These are phyloP conservation scores for Chloroceryle amazona DNA, from an alignment of 2,797 vertebrate species.

Conservation along the genomic window DNA sequence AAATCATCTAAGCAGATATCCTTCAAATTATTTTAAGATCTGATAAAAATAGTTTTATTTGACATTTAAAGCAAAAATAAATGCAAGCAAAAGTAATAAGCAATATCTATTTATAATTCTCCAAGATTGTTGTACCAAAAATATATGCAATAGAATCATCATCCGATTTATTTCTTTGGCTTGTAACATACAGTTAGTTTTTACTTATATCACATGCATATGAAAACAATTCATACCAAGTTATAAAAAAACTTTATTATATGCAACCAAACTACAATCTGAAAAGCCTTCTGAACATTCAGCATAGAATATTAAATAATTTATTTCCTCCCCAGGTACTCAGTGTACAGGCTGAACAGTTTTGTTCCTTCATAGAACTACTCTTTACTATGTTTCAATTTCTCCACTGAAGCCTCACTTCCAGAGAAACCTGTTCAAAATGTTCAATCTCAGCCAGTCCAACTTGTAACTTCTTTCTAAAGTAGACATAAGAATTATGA, in stretches of 20 bases:
- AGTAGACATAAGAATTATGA: neutral
- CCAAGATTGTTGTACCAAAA: neutral
- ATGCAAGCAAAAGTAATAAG: constrained; percentile 22
- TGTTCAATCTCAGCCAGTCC: neutral
- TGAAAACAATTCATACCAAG: neutral
- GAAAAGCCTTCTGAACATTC: neutral
- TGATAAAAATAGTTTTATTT: neutral
- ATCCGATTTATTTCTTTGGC: constrained; percentile 1
- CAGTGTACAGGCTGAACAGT: neutral
- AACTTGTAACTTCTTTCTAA: neutral
- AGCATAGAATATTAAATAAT: neutral
- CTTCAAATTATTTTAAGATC: neutral
- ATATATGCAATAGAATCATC: neutral
- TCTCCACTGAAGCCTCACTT: neutral
- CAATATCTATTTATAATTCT: constrained; percentile 1
- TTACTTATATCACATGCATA: constrained; percentile 8
- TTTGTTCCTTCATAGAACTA: neutral
- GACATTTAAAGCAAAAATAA: constrained; percentile 8
- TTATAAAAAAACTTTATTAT: neutral
- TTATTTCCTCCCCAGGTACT: neutral
- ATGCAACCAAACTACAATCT: neutral
- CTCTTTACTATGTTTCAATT: neutral
- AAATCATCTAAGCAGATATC: neutral
- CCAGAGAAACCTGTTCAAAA: neutral
- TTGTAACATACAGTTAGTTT: neutral